Evolutionary conservation across 2,797 vertebrate species (phyloP).

Genomic region (Distichodus sexfasciatus): DNA sequence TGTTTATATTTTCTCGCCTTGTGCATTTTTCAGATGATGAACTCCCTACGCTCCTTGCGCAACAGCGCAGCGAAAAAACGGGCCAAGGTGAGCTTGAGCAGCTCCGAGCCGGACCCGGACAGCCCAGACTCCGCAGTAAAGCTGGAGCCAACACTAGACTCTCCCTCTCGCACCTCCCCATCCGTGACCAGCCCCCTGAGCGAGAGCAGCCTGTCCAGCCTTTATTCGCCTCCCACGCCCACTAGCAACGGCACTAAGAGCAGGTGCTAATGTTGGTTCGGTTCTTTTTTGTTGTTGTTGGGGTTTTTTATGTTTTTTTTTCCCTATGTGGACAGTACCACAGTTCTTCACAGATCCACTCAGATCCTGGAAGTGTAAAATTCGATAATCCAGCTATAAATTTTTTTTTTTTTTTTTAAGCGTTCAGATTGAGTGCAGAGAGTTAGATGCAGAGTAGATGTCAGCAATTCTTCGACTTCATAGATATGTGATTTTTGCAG

Average conservation of each 20-base stretch:
- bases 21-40: constrained; percentile 80
- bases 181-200: constrained; percentile 75
- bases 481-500: no score
- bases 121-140: constrained; percentile 83
- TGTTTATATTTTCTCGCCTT: neutral
- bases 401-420: no score
- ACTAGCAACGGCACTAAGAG: constrained; percentile 61
- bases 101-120: constrained; percentile 72
- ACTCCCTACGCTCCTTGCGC: constrained; percentile 83
- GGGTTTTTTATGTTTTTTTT: no score
- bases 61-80: constrained; percentile 92
- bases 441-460: no score
- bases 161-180: constrained; percentile 70
- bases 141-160: constrained; percentile 72
- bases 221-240: constrained; percentile 66
- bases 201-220: constrained; percentile 81
- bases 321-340: no score
- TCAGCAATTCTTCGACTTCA: no score
- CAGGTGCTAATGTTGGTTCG: constrained; percentile 49
- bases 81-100: constrained; percentile 78
- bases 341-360: neutral
- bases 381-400: no score
- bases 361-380: neutral
- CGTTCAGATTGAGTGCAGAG: no score
- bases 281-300: neutral